These are phyloP conservation scores for Rhadina sibilatrix DNA, from an alignment of 2,113 vertebrate species.

Conservation along the genomic window DNA sequence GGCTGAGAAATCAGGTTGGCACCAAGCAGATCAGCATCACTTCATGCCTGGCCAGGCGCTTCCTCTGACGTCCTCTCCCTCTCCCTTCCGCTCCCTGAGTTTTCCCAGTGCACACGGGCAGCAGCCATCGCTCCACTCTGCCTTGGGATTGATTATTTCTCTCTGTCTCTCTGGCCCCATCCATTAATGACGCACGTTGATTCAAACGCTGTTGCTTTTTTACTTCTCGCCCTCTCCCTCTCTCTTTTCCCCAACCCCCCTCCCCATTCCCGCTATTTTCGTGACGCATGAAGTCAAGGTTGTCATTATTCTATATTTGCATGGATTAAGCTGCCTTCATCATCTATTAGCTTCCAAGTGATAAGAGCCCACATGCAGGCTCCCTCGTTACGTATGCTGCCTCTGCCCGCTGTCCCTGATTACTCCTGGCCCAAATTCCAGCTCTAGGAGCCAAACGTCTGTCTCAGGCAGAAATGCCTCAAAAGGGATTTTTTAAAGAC, in stretches of 20 bases:
- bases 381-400: constrained; percentile 28
- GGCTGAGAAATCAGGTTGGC: not conserved
- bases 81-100: not conserved
- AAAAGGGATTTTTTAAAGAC: not conserved
- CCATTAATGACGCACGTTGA: constrained; percentile 9
- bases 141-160: constrained; percentile 45
- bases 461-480: constrained; percentile 29
- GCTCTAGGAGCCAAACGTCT: constrained; percentile 29
- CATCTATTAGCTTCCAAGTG: constrained; percentile 54
- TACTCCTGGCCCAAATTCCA: constrained; percentile 35
- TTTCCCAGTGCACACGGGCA: not conserved
- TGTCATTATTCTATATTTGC: constrained; percentile 66
- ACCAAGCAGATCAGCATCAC: not conserved
- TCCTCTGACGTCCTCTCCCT: not conserved
- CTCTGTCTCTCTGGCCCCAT: not conserved
- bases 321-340: constrained; percentile 60
- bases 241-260: rapidly evolving
- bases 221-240: not conserved
- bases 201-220: constrained; percentile 19
- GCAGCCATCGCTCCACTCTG: not conserved
- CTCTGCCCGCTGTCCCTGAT: constrained; percentile 32
- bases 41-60: rapidly evolving
- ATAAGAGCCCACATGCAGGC: constrained; percentile 47
- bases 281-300: constrained; percentile 48
- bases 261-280: not conserved